Evolutionary conservation across 1,140 invertebrate genomes (phyloP).

Genomic region (Heliconius congener): DNA sequence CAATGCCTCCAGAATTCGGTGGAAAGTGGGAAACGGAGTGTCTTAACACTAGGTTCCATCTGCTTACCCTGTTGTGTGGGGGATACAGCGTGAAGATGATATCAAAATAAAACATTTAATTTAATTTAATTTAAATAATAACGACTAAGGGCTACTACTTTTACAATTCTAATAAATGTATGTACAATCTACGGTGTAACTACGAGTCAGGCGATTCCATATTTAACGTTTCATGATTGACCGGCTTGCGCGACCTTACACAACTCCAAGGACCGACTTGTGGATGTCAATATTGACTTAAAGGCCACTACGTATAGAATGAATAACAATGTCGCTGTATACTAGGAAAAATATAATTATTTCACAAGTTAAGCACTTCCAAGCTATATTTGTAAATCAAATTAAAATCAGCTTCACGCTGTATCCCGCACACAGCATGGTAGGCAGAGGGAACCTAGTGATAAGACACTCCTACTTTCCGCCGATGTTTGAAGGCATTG

Average conservation of each 20-base stretch:
- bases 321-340: slow-evolving; percentile 14
- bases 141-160: neutral
- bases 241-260: slow-evolving; percentile 41
- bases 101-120: no score
- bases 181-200: neutral
- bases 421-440: no score
- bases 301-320: slow-evolving; percentile 24
- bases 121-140: neutral
- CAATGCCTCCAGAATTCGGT: no score
- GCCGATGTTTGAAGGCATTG: no score
- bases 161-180: neutral
- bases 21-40: no score
- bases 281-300: slow-evolving; percentile 48
- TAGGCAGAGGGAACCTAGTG: no score
- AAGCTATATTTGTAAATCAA: neutral
- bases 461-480: no score
- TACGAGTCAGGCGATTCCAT: slow-evolving; percentile 64
- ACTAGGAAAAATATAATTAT: slow-evolving; percentile 11
- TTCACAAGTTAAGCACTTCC: neutral
- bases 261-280: slow-evolving; percentile 37
- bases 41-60: no score
- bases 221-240: slow-evolving; percentile 68
- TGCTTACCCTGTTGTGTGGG: no score
- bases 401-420: no score
- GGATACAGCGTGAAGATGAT: no score